These are phyloP conservation scores for Elgonia sp. DNA, from an alignment of 2,888 invertebrate species.

Conservation along the genomic window DNA sequence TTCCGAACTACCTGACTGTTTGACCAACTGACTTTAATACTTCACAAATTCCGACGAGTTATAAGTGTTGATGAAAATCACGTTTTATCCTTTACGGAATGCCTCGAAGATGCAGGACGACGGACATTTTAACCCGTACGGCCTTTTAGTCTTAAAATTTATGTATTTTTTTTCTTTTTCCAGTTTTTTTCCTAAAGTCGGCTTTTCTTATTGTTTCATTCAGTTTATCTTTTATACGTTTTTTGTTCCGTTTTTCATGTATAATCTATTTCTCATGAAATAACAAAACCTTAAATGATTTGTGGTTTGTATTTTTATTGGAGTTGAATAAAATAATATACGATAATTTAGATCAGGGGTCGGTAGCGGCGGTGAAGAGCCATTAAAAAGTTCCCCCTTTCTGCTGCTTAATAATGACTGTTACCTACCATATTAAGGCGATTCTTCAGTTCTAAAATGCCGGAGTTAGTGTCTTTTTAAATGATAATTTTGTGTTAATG, in stretches of 20 bases:
- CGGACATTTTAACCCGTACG: constrained; percentile 58
- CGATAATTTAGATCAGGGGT: constrained; percentile 12
- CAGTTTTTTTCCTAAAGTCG: constrained; percentile 59
- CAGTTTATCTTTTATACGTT: constrained; percentile 18
- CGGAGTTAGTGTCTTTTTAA: too few relatives aligned
- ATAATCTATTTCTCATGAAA: background rate
- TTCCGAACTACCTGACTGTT: constrained; percentile 56
- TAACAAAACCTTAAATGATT: constrained; percentile 41
- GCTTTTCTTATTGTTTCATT: constrained; percentile 56
- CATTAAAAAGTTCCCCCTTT: too few relatives aligned
- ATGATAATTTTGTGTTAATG: too few relatives aligned
- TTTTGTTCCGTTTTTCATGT: constrained; percentile 26
- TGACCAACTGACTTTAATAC: constrained; percentile 51
- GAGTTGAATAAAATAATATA: background rate
- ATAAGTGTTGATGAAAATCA: constrained; percentile 65
- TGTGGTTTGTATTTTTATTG: constrained; percentile 40
- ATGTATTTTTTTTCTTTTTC: constrained; percentile 51
- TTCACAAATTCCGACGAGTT: constrained; percentile 48
- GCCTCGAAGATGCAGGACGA: constrained; percentile 33
- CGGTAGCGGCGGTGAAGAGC: too few relatives aligned
- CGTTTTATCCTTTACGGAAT: constrained; percentile 70
- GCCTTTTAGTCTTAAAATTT: constrained; percentile 51
- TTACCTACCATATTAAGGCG: too few relatives aligned
- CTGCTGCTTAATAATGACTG: too few relatives aligned
- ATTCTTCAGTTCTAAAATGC: too few relatives aligned